Conservation (phyloP, 2,888 invertebrate genomes). For the Eucriotettix oculatus region DNA sequence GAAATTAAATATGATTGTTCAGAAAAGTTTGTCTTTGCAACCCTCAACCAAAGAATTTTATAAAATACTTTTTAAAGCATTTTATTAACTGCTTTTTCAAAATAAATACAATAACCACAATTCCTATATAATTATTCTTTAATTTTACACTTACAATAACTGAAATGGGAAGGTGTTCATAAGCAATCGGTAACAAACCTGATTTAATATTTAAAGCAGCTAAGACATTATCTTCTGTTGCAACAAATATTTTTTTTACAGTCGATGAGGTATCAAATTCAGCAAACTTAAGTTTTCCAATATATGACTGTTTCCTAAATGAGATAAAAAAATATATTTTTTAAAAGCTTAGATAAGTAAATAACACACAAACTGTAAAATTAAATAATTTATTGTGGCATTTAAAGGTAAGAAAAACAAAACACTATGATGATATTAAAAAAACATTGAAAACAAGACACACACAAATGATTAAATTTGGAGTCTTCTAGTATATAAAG, state of each 20-base stretch:
- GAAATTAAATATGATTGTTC: too few relatives aligned
- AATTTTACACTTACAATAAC: too few relatives aligned
- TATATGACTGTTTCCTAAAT: slow-evolving; percentile 62
- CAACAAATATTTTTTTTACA: slow-evolving; percentile 59
- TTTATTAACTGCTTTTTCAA: too few relatives aligned
- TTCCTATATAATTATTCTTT: too few relatives aligned
- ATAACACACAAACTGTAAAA: background rate
- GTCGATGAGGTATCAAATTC: slow-evolving; percentile 56
- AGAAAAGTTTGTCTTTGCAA: too few relatives aligned
- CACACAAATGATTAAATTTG: too few relatives aligned
- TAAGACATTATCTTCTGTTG: slow-evolving; percentile 74
- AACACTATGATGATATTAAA: background rate
- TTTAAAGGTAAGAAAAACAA: background rate
- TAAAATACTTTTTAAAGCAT: too few relatives aligned
- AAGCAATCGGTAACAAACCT: slow-evolving; percentile 26
- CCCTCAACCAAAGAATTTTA: too few relatives aligned
- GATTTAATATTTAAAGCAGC: slow-evolving; percentile 67
- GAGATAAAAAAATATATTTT: slow-evolving; percentile 13
- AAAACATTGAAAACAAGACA: background rate
- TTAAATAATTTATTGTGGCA: background rate
- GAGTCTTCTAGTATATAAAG: too few relatives aligned
- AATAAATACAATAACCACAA: too few relatives aligned
- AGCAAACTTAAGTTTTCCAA: slow-evolving; percentile 64
- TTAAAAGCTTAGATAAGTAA: too few relatives aligned
- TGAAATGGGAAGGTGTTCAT: too few relatives aligned